Conservation (phyloP, 2,113 vertebrate species). For the Pionites leucogaster region DNA sequence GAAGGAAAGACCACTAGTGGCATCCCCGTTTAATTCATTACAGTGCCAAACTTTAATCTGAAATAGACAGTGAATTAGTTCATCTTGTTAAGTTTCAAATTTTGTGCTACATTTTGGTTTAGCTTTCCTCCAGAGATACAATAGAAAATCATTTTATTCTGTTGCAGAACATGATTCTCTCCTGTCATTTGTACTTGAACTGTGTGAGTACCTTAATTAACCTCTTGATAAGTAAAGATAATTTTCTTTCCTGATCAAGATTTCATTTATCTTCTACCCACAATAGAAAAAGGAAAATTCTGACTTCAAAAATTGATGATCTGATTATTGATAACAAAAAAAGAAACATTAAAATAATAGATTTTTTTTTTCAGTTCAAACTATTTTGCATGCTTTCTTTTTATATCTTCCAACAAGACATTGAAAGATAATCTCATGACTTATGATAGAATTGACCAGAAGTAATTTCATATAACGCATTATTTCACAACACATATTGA, state of each 20-base stretch:
- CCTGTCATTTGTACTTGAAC: not conserved
- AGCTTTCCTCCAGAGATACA: not conserved
- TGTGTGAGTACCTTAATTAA: not conserved
- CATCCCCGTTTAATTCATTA: not conserved
- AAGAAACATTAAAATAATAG: not conserved
- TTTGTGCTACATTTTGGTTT: not conserved
- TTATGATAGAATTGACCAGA: not conserved
- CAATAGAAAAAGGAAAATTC: not conserved
- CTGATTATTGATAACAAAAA: not conserved
- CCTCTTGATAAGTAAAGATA: not conserved
- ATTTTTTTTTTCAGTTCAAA: not conserved
- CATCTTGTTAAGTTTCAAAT: not conserved
- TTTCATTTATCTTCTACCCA: not conserved
- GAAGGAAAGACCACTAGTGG: not conserved
- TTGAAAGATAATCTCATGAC: not conserved
- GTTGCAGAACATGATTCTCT: not conserved
- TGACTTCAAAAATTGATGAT: not conserved
- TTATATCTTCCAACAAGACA: not conserved
- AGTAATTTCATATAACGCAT: not conserved
- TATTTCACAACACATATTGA: not conserved
- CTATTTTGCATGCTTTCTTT: not conserved
- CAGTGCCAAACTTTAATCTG: not conserved
- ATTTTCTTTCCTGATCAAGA: not conserved
- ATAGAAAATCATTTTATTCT: not conserved
- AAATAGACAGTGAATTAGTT: not conserved